Evolutionary conservation across 2,888 invertebrate species (phyloP), one percentile per base, ranked within the genome.

Genomic region (Eretmocerus hayati): DNA sequence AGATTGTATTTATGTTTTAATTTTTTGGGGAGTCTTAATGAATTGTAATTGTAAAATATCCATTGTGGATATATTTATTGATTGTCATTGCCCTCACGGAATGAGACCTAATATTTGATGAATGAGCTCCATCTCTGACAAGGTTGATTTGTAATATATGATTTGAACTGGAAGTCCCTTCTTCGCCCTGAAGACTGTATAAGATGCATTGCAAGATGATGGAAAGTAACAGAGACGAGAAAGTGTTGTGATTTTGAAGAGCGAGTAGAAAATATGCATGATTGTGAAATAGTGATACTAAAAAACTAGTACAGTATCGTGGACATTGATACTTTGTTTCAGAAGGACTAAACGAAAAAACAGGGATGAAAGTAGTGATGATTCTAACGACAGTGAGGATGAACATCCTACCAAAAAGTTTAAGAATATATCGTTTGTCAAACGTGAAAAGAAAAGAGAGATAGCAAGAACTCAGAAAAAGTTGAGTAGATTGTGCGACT

Each of bases 271-370:
- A 55, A 54, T 56, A 53, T 55, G 55, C 55, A 55, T 55, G 55
- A 53, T 41, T 50, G 48, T 38, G 44, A 51, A 22, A 32, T 18
- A 50, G 48, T 44, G 50, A 47, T 40, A 42, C 33, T 52, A 37
- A 21, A 46, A 52, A 54, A 22, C 26, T 55, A 50, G 43, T 52
- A 57, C 55, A 59, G 55, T 59, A 60, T 58, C 58, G 48, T 58
- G 55, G 57, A 54, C 53, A 54, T 57, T 60, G 58, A 59, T 59
- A 55, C 62, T 62, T 56, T 65, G 61, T 64, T 65, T 64, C 62
- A 65, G 65, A 62, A 61, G 53, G 58, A 56, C 49, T 54, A 62
- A 58, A 53, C 50, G 47, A 55, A 56, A 50, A 54, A 48, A 56
- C 51, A 50, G 53, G 53, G 38, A 33, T 19, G 52, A 50, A 53